Evolutionary conservation across 2,888 invertebrate genomes (phyloP), one percentile per base, ranked within the genome.

Genomic region (Theretra japonica): DNA sequence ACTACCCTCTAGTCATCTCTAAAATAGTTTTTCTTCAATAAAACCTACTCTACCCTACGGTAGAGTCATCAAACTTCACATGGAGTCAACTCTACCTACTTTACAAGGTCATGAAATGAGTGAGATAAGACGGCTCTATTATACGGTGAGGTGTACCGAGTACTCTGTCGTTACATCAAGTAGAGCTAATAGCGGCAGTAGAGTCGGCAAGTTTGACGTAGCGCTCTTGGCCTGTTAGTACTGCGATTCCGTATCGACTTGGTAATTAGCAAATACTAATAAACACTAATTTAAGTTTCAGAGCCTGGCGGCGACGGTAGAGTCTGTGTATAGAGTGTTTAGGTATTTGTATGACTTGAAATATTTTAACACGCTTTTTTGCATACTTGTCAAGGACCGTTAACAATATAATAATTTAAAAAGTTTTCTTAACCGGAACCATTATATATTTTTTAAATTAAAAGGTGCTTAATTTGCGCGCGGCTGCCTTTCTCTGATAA

Each of bases 211-310:
- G 53, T 53, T 53, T n/a, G 53, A 53, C 4, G 53, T 53, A 53
- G 53, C 41, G 41, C n/a, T 17, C 19, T 53, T 5, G 6, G 53
- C 5, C 53, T 53, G n/a, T 53, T 53, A 53, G 53, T n/a, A 53
- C 53, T n/a, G 53, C 53, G 53, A 53, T 53, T 53, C 53, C 1
- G n/a, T 53, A 53, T 53, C 53, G 53, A 53, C 53, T 53, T 53
- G 48, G 19, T 53, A 53, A 53, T 53, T 53, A 53, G 53, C 53
- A 53, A 53, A n/a, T 53, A 53, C n/a, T 53, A 53, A 53, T 53
- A 53, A 19, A 41, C 15, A 41, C 19, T 53, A 53, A 53, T 53
- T 53, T 53, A n/a, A 53, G 53, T 53, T 53, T n/a, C 19, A 5
- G n/a, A n/a, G 19, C 41, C 15, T 53, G n/a, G 4, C 1, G 23